Percentiles rank a stretch among this genome's conserved stretches.
Conservation (phyloP, 2,888 invertebrate genomes). For the Drosophila kanekoi region DNA sequence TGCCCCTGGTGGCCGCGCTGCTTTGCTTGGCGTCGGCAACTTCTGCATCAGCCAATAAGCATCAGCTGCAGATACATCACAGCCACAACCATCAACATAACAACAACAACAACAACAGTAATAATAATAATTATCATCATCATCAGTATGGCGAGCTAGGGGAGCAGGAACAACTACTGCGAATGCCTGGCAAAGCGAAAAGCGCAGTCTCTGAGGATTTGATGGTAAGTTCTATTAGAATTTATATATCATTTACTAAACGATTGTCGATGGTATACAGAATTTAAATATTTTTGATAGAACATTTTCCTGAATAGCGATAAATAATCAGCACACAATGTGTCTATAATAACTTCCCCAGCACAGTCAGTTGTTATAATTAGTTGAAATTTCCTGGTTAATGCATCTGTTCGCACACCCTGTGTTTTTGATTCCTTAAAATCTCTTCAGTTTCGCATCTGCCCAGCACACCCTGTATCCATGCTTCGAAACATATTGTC, state of each 20-base stretch:
- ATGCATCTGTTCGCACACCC: no score
- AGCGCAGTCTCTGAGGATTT: conserved; percentile 57
- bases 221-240: conserved; percentile 49
- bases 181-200: conserved; percentile 22
- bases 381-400: no score
- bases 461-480: no score
- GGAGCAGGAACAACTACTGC: conserved; percentile 29
- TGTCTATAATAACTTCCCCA: no score
- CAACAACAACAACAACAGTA: conserved; percentile 9
- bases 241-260: background rate
- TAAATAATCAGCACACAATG: no score
- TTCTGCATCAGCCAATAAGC: conserved; percentile 19
- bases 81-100: conserved; percentile 35
- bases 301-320: no score
- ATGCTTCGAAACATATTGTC: no score
- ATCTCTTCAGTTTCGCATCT: no score
- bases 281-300: no score
- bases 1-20: conserved; percentile 11
- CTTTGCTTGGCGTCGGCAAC: conserved; percentile 6
- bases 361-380: no score
- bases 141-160: conserved; percentile 9
- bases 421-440: no score
- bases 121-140: conserved; percentile 26
- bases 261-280: no score
- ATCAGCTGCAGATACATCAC: conserved; percentile 34